Evolutionary conservation across 2,888 invertebrate genomes (phyloP).

Genomic region (Teleogryllus oceanicus): DNA sequence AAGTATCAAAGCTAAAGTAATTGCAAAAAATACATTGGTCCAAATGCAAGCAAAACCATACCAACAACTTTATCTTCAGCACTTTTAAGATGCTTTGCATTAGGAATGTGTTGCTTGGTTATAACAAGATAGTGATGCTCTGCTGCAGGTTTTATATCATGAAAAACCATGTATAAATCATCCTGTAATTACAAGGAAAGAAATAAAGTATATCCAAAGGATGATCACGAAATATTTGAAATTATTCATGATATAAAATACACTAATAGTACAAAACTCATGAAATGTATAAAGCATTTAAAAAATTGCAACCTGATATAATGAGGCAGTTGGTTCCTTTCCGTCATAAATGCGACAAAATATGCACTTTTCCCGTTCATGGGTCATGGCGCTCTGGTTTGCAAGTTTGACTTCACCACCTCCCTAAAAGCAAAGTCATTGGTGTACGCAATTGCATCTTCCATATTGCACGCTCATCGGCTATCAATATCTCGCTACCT

Average conservation of each 20-base stretch:
- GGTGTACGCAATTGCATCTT: too few relatives aligned
- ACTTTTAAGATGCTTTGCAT: slow-evolving; percentile 64
- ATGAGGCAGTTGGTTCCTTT: slow-evolving; percentile 57
- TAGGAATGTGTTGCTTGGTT: slow-evolving; percentile 71
- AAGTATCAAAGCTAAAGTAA: background rate
- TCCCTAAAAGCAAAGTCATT: too few relatives aligned
- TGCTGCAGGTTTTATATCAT: slow-evolving; percentile 78
- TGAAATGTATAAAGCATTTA: background rate
- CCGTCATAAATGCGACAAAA: slow-evolving; percentile 72
- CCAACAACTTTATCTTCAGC: slow-evolving; percentile 55
- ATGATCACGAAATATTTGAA: background rate
- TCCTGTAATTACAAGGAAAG: slow-evolving; percentile 50
- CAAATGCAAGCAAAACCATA: background rate
- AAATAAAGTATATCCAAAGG: background rate
- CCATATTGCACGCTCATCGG: too few relatives aligned
- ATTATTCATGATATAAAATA: background rate
- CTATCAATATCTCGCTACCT: too few relatives aligned
- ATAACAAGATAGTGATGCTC: slow-evolving; percentile 75
- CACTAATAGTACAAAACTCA: background rate
- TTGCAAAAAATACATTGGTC: background rate
- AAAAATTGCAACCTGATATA: slow-evolving; percentile 54
- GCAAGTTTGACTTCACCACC: too few relatives aligned
- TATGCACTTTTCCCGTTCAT: slow-evolving; percentile 54
- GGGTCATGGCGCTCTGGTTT: too few relatives aligned
- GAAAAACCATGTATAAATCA: slow-evolving; percentile 72